Percentiles rank a stretch among this genome's conserved stretches.
Conservation (phyloP, 2,888 invertebrate genomes). For the Drosophila cracens region DNA sequence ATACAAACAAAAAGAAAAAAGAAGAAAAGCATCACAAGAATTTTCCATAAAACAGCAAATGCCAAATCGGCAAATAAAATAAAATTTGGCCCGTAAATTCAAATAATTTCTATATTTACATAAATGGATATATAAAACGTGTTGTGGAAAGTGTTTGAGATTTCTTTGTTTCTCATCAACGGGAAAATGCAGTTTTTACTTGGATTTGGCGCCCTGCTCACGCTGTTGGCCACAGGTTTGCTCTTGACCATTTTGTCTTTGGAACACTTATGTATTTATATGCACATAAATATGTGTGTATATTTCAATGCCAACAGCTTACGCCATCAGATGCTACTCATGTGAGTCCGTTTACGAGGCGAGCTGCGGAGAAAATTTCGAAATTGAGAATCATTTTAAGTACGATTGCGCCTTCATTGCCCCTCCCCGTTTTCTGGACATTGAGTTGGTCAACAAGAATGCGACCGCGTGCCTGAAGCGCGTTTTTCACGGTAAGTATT, state of each 20-base stretch:
- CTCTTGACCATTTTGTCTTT: conserved; percentile 31
- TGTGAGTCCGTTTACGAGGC: conserved; percentile 83
- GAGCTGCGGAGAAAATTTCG: conserved; percentile 81
- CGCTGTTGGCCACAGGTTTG: conserved; percentile 66
- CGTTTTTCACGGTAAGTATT: conserved; percentile 79
- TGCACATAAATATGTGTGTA: background rate
- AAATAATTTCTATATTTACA: conserved; percentile 9
- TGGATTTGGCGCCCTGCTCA: conserved; percentile 48
- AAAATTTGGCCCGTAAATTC: conserved; percentile 6
- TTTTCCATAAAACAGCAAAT: conserved; percentile 54
- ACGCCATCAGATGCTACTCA: conserved; percentile 82
- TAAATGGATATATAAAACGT: conserved; percentile 12
- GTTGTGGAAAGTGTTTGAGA: conserved; percentile 19
- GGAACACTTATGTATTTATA: conserved; percentile 3
- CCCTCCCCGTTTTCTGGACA: conserved; percentile 81
- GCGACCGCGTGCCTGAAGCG: conserved; percentile 83
- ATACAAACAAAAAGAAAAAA: conserved; percentile 33
- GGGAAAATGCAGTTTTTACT: conserved; percentile 69
- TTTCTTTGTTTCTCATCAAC: conserved; percentile 12
- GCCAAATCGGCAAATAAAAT: conserved; percentile 50
- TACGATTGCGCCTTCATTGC: conserved; percentile 78
- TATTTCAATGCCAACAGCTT: conserved; percentile 71
- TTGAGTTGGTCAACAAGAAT: conserved; percentile 69
- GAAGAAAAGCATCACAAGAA: conserved; percentile 26
- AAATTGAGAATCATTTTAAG: conserved; percentile 78